Conservation (phyloP, 2,113 vertebrate species). For the Mandrillus leucophaeus region DNA sequence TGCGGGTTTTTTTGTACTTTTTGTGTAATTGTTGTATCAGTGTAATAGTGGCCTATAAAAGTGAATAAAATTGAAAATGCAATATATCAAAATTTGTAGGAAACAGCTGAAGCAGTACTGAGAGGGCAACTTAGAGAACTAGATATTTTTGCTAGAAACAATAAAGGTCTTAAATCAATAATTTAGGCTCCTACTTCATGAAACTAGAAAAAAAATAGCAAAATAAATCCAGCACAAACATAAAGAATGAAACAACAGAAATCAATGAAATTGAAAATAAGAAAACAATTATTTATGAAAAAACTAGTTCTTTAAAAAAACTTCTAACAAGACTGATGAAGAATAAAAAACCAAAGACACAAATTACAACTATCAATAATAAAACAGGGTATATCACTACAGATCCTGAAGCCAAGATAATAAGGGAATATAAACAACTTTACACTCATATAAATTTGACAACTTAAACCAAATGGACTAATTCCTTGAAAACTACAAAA, state of each 20-base stretch:
- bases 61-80: background rate
- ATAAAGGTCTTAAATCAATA: background rate
- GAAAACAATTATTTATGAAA: background rate
- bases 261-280: background rate
- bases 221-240: background rate
- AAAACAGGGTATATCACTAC: background rate
- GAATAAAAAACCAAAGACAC: background rate
- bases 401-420: background rate
- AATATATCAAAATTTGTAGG: background rate
- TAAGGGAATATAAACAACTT: background rate
- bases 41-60: background rate
- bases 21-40: background rate
- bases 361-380: background rate
- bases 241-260: background rate
- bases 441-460: background rate
- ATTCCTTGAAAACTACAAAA: background rate
- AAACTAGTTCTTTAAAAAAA: background rate
- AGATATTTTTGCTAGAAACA: background rate
- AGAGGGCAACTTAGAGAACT: background rate
- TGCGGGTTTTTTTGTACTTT: background rate
- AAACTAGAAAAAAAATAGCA: slow-evolving; percentile 14
- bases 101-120: background rate
- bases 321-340: background rate
- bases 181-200: background rate
- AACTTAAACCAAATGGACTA: background rate